A percentile compares a stretch with the other conserved stretches of the same genome.
Evolutionary conservation across 2,797 vertebrate genomes (phyloP).

Genomic region (Clarias platycephalus): DNA sequence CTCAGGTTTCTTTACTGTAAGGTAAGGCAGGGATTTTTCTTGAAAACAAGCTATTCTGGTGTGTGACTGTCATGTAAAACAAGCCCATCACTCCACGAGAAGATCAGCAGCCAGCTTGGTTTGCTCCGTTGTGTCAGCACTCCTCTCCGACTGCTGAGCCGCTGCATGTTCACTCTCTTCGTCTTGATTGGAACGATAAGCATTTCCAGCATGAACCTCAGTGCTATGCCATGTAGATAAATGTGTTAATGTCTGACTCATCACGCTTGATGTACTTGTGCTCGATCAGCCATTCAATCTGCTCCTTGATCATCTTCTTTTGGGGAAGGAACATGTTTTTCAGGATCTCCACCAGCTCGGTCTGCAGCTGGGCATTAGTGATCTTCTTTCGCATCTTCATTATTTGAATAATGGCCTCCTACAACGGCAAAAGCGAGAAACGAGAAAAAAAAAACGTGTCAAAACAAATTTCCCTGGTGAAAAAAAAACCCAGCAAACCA

Average conservation of each 20-base stretch:
- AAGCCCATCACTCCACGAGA: conserved; percentile 71
- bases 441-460: background rate
- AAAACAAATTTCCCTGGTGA: background rate
- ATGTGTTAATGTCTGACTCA: conserved; percentile 97
- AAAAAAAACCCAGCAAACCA: background rate
- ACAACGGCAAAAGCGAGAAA: conserved; percentile 34
- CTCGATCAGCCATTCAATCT: conserved; percentile 99
- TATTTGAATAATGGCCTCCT: conserved; percentile 99
- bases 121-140: conserved; percentile 51
- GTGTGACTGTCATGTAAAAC: conserved; percentile 74
- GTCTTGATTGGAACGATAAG: conserved; percentile 58
- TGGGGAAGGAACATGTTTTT: conserved; percentile 99
- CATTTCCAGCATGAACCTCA: conserved; percentile 51
- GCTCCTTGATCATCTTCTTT: conserved; percentile 99
- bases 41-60: conserved; percentile 72
- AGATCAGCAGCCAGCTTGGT: conserved; percentile 68
- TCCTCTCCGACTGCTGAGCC: conserved; percentile 45
- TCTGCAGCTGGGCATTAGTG: conserved; percentile 98
- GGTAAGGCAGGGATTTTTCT: conserved; percentile 90
- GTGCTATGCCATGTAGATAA: conserved; percentile 97
- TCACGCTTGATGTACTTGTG: conserved; percentile 99
- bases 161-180: conserved; percentile 53
- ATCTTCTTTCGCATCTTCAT: conserved; percentile 99
- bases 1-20: conserved; percentile 63
- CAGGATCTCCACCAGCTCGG: conserved; percentile 98